Percentiles rank a stretch among this genome's conserved stretches.
phyloP scores from a whole-genome alignment of 2,797 vertebrate genomes.

The Pseudomugil gertrudae region DNA sequence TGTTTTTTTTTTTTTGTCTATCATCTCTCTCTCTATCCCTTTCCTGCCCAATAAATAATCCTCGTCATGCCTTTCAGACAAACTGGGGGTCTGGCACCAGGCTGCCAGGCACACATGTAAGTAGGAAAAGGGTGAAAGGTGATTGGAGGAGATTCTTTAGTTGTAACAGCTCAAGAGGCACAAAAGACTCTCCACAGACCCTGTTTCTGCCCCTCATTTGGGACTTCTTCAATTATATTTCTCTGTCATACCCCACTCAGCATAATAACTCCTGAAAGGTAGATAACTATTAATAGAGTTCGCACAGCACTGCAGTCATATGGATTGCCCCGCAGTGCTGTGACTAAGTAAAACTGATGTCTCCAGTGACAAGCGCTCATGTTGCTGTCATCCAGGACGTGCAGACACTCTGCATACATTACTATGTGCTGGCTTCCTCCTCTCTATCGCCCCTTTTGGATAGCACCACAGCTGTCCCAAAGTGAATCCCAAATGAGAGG shows the following conservation, averaged over 20 bases:
- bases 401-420: conserved; percentile 80
- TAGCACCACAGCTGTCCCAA: conserved; percentile 78
- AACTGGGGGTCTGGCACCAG: conserved; percentile 63
- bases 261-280: conserved; percentile 84
- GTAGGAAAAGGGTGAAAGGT: conserved; percentile 45
- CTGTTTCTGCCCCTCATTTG: conserved; percentile 63
- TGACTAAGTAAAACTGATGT: conserved; percentile 85
- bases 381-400: conserved; percentile 80
- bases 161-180: conserved; percentile 49
- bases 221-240: conserved; percentile 72
- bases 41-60: conserved; percentile 68
- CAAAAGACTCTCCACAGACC: conserved; percentile 59
- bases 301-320: conserved; percentile 77
- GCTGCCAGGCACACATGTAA: conserved; percentile 53
- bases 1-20: conserved; percentile 38
- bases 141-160: conserved; percentile 44
- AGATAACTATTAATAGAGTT: conserved; percentile 86
- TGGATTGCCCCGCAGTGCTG: conserved; percentile 76
- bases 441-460: conserved; percentile 65
- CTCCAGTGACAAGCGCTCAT: conserved; percentile 79
- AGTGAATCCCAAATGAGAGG: conserved; percentile 80
- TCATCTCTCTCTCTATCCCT: conserved; percentile 11
- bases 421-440: conserved; percentile 67
- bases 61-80: conserved; percentile 75
- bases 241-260: conserved; percentile 74